Percentiles rank a stretch among this genome's conserved stretches.
These are phyloP conservation scores for Drosophila nannoptera DNA, from an alignment of 1,140 invertebrate species.

Conservation along the genomic window DNA sequence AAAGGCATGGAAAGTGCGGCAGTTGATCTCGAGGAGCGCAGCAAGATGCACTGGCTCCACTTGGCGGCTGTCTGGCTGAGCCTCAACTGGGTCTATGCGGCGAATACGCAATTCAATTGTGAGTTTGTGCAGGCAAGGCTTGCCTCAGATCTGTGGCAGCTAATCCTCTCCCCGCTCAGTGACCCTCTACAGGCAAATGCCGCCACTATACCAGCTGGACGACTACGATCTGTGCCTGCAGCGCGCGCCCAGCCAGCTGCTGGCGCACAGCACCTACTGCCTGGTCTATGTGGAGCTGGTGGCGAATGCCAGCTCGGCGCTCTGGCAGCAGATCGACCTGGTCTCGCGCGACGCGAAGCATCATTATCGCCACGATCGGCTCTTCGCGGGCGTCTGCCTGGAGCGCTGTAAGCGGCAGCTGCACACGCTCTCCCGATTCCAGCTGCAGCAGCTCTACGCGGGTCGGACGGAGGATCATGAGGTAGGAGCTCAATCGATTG, in stretches of 20 bases:
- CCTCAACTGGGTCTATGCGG: background rate
- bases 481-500: conserved; percentile 8
- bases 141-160: background rate
- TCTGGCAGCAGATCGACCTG: conserved; percentile 79
- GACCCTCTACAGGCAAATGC: conserved; percentile 77
- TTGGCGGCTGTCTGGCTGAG: conserved; percentile 2
- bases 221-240: conserved; percentile 79
- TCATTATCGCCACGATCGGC: conserved; percentile 80
- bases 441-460: conserved; percentile 31
- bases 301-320: conserved; percentile 54
- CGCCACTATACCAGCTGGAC: conserved; percentile 79
- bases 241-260: conserved; percentile 30
- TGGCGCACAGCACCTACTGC: conserved; percentile 76
- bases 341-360: conserved; percentile 79
- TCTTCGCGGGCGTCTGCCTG: conserved; percentile 80
- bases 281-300: conserved; percentile 79
- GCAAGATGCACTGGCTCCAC: conserved; percentile 17
- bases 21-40: conserved; percentile 39
- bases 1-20: conserved; percentile 23
- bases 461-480: conserved; percentile 43
- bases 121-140: conserved; percentile 16
- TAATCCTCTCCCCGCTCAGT: conserved; percentile 26
- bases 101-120: conserved; percentile 51
- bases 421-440: conserved; percentile 6
- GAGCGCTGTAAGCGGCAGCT: conserved; percentile 55